These are phyloP conservation scores for Semaprochilodus insignis DNA, from an alignment of 2,797 vertebrate species.

Conservation along the genomic window DNA sequence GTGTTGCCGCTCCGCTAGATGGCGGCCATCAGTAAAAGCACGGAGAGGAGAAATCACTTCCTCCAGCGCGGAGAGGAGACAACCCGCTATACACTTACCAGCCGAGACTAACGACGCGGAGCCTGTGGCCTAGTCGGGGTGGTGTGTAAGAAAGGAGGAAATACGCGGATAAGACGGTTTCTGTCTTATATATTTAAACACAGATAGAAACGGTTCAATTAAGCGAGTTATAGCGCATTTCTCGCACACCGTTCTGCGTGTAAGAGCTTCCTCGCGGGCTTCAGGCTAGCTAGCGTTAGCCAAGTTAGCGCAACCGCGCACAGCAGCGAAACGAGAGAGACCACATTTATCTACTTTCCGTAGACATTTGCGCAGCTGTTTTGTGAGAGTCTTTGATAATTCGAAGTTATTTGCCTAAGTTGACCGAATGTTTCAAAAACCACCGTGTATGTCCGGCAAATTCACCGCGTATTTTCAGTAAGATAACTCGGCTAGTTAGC, in stretches of 20 bases:
- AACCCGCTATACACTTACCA: conserved; percentile 17
- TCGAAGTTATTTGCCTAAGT: neutral
- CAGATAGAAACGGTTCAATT: too few relatives aligned
- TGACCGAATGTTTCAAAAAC: conserved; percentile 5
- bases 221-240: neutral
- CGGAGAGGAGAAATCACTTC: neutral
- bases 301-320: neutral
- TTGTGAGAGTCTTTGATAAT: neutral
- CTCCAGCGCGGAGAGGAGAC: conserved; percentile 30
- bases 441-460: neutral
- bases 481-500: conserved; percentile 26
- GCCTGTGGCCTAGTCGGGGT: neutral
- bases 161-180: neutral
- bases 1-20: neutral
- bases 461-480: conserved; percentile 20
- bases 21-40: neutral
- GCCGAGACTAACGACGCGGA: neutral
- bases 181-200: conserved; percentile 2
- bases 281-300: neutral
- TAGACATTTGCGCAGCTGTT: neutral
- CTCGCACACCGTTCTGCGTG: neutral
- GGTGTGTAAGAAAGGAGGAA: neutral
- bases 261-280: neutral
- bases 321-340: neutral
- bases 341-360: neutral